Base-by-base conservation (phyloP, 1,140 invertebrate genomes). In the Dufourea novaeangliae region DNA sequence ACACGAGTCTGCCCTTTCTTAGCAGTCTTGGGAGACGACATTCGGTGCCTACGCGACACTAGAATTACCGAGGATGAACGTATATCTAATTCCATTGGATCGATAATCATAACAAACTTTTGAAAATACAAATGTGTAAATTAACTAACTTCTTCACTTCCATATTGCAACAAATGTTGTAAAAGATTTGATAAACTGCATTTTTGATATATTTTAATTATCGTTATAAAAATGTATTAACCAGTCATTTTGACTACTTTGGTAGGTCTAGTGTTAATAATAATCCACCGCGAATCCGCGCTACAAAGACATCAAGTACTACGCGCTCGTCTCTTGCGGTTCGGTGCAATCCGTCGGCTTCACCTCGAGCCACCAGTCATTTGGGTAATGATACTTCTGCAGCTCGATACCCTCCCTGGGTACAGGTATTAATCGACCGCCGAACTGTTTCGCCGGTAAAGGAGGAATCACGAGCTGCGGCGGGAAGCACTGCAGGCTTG, bases 331-430 rank as follows among this genome's bases (percentile, higher is more conserved):
- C n/a, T 87, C 78, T 59, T 85, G 79, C 2, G 64, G 77, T 32
- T 89, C 89, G 22, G 88, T 74, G 44, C 94, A 94, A 57, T 92
- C 92, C 46, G 92, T 91, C 10, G 94, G 93, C 72, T 92, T 92
- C 20, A 93, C 86, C 79, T 94, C 93, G 80, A 94, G 91, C 94
- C 94, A 95, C 94, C 94, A 95, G 72, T 93, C 92, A 46, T 94
- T 92, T 1, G 94, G 94, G 87, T 94, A 95, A 46, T 94, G 93
- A 86, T 94, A 95, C 83, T 95, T 95, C 76, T 94, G 94, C 34
- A 95, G 90, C 88, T 95, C 94, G 39, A 94, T 93, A 70, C 93
- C 93, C 86, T 94, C 94, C 41, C 93, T 82, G 1, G 94, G 94
- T 20, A 94, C 93, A 5, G 94, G 93, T 22, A 95, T 82, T 11